These are phyloP conservation scores for Pelobates fuscus DNA, from an alignment of 2,113 vertebrate species.

Conservation along the genomic window DNA sequence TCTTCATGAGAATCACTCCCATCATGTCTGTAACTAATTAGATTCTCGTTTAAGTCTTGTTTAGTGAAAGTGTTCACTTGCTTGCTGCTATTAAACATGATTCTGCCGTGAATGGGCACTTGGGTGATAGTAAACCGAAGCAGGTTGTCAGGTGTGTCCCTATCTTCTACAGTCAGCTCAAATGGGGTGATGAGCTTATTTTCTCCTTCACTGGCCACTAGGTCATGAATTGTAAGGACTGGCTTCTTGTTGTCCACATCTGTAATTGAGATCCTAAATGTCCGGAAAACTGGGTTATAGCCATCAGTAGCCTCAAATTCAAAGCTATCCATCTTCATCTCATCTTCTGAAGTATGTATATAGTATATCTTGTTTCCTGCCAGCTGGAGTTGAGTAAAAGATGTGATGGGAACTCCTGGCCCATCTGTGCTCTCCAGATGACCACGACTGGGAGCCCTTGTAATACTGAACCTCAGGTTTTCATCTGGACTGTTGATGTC, in stretches of 20 bases:
- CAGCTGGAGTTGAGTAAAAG: conserved; percentile 64
- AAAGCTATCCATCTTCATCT: conserved; percentile 64
- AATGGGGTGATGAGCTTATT: conserved; percentile 64
- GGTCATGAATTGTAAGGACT: conserved; percentile 57
- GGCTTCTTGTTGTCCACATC: conserved; percentile 65
- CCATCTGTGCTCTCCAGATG: conserved; percentile 62
- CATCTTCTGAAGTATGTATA: conserved; percentile 59
- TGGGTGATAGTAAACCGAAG: conserved; percentile 61
- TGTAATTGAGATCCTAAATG: conserved; percentile 61
- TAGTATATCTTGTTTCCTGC: conserved; percentile 66
- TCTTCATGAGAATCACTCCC: conserved; percentile 59
- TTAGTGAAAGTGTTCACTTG: conserved; percentile 63
- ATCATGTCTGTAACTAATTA: conserved; percentile 63
- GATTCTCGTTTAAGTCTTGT: conserved; percentile 63
- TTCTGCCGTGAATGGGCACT: conserved; percentile 59
- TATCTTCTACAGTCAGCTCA: conserved; percentile 63
- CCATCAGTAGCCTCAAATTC: conserved; percentile 64
- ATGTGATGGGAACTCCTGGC: conserved; percentile 56
- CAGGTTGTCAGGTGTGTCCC: conserved; percentile 59
- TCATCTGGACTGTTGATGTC: conserved; percentile 62
- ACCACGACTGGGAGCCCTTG: conserved; percentile 53
- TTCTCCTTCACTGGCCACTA: conserved; percentile 57
- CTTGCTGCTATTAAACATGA: conserved; percentile 60
- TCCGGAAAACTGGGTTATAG: conserved; percentile 56
- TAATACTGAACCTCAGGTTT: conserved; percentile 59